phyloP scores from a whole-genome alignment of 2,797 vertebrate genomes.

The Bovichtus variegatus region DNA sequence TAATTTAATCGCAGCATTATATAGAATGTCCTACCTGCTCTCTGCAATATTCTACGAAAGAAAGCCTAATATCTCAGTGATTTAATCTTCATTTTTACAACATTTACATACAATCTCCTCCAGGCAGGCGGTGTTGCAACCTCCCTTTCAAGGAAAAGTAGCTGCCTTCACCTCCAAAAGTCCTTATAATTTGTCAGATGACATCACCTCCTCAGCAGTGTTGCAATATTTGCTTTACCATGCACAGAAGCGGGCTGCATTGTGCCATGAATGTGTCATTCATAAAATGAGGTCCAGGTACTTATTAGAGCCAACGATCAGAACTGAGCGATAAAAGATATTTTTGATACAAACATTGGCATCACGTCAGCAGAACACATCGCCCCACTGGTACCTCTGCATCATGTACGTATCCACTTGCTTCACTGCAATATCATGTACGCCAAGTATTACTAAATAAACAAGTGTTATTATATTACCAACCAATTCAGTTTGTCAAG shows the following conservation, averaged over 20 bases:
- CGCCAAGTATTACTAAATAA: neutral
- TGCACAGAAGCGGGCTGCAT: neutral
- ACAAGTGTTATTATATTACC: neutral
- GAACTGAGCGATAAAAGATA: neutral
- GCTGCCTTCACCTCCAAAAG: slow-evolving; percentile 20
- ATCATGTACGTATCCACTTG: neutral
- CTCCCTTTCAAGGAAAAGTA: slow-evolving; percentile 15
- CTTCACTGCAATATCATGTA: neutral
- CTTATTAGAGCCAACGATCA: neutral
- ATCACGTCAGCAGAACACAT: neutral
- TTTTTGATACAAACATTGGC: neutral
- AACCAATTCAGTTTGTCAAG: neutral
- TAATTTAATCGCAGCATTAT: neutral
- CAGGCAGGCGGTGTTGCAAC: slow-evolving; percentile 3
- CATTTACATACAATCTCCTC: slow-evolving; percentile 18
- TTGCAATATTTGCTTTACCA: neutral
- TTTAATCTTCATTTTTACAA: slow-evolving; percentile 10
- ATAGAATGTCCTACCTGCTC: neutral
- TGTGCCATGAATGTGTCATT: neutral
- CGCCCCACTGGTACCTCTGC: neutral
- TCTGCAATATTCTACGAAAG: slow-evolving; percentile 1
- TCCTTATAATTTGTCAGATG: slow-evolving; percentile 14
- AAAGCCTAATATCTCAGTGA: slow-evolving; percentile 3
- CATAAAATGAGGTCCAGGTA: neutral
- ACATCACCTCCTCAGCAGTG: neutral